Percentiles rank a stretch among this genome's conserved stretches.
phyloP scores from a whole-genome alignment of 1,140 invertebrate species.

The Scylla paramamosain region DNA sequence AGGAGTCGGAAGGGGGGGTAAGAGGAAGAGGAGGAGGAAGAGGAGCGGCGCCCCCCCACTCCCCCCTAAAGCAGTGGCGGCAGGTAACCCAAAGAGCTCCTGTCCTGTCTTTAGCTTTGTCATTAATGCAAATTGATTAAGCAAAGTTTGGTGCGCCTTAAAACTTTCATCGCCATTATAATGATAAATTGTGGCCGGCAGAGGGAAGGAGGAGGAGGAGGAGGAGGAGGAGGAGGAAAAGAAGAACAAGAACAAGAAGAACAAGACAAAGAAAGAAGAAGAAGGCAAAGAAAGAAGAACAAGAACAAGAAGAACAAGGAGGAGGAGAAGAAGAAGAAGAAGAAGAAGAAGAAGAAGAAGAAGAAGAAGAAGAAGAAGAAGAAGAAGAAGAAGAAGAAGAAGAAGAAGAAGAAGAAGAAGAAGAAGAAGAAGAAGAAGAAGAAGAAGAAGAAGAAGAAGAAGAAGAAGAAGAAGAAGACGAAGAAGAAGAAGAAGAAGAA shows the following conservation, averaged over 20 bases:
- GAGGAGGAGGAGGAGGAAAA: background rate
- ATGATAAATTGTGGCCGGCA: conserved; percentile 40
- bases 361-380: background rate
- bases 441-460: background rate
- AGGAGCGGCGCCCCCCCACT: background rate
- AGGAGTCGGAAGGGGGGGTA: background rate
- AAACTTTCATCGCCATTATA: conserved; percentile 54
- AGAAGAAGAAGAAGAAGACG: background rate
- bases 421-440: background rate
- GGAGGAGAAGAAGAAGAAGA: background rate
- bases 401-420: background rate
- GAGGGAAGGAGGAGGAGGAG: background rate
- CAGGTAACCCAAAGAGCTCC: conserved; percentile 7
- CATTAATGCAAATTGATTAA: conserved; percentile 58
- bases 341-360: background rate
- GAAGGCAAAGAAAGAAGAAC: background rate
- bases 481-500: background rate
- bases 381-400: background rate
- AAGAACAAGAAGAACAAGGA: background rate
- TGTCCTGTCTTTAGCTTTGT: background rate
- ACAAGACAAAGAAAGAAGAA: background rate
- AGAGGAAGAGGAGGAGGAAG: background rate
- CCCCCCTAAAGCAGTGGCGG: background rate
- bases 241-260: background rate
- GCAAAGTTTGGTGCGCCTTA: conserved; percentile 28